Evolutionary conservation across 1,140 invertebrate species (phyloP).

Genomic region (Tetramorium simillimum): DNA sequence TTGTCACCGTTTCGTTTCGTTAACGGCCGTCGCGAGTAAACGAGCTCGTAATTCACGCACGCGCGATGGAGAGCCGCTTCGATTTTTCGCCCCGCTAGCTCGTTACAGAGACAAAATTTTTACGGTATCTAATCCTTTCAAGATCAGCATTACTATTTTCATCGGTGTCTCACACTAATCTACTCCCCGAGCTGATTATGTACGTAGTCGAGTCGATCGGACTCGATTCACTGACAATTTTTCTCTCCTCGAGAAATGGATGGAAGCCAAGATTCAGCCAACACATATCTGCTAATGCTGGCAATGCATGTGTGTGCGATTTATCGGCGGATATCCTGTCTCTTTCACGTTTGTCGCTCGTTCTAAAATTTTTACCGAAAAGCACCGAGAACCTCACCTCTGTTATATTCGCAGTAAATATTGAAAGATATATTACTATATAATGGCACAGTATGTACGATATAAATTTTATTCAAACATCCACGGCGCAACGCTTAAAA

Average conservation of each 20-base stretch:
- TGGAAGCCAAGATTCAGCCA: conserved; percentile 20
- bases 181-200: conserved; percentile 40
- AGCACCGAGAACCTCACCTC: background rate
- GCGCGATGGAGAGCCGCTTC: conserved; percentile 17
- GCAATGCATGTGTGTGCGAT: conserved; percentile 10
- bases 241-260: conserved; percentile 26
- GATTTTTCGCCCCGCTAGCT: conserved; percentile 23
- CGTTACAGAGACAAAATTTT: background rate
- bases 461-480: conserved; percentile 3
- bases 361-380: conserved; percentile 4
- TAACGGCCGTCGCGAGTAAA: conserved; percentile 41
- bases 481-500: background rate
- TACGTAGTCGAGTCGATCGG: conserved; percentile 30
- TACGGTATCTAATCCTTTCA: background rate
- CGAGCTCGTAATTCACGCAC: conserved; percentile 40
- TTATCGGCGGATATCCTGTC: conserved; percentile 42
- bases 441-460: background rate
- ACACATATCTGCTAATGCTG: conserved; percentile 21
- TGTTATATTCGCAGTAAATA: conserved; percentile 8
- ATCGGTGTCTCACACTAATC: background rate
- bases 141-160: background rate
- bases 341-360: conserved; percentile 21
- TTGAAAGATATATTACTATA: background rate
- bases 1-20: conserved; percentile 30
- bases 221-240: conserved; percentile 44